These are phyloP conservation scores for Heliconius hermathena DNA, from an alignment of 1,140 invertebrate species.

Conservation along the genomic window DNA sequence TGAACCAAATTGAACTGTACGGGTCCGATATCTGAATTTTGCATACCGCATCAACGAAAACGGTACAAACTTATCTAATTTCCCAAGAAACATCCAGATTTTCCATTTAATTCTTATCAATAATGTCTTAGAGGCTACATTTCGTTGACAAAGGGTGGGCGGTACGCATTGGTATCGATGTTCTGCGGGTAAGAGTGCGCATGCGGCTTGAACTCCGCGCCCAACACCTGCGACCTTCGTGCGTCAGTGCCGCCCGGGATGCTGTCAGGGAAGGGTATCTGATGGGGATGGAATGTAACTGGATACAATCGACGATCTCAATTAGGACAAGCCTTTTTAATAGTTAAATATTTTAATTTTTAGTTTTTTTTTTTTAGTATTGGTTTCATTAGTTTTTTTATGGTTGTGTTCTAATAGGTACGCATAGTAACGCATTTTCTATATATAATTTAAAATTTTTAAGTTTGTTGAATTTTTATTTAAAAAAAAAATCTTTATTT, in stretches of 20 bases:
- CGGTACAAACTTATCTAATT: constrained; percentile 38
- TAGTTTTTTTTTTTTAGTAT: too few species aligned
- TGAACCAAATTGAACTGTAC: constrained; percentile 8
- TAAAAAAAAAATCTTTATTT: too few species aligned
- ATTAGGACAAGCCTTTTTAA: background rate
- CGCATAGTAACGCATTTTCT: too few species aligned
- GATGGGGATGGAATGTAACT: background rate
- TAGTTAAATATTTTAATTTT: too few species aligned
- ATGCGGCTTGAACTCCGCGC: constrained; percentile 59
- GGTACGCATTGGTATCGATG: constrained; percentile 41
- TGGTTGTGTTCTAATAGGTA: background rate
- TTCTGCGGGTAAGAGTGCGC: constrained; percentile 42
- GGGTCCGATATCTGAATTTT: constrained; percentile 58
- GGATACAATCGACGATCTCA: constrained; percentile 5
- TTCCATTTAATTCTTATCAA: background rate
- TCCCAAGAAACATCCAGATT: background rate
- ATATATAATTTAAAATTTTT: too few species aligned
- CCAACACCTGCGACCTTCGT: constrained; percentile 56
- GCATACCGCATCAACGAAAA: constrained; percentile 58
- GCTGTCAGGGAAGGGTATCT: background rate
- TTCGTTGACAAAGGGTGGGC: constrained; percentile 27
- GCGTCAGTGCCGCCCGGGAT: constrained; percentile 26
- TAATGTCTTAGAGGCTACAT: constrained; percentile 38
- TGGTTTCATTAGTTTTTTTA: background rate
- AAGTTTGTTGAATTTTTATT: too few species aligned